These are phyloP conservation scores for Actinia tenebrosa DNA, from an alignment of 64 coral and sea anemone species.

Conservation along the genomic window DNA sequence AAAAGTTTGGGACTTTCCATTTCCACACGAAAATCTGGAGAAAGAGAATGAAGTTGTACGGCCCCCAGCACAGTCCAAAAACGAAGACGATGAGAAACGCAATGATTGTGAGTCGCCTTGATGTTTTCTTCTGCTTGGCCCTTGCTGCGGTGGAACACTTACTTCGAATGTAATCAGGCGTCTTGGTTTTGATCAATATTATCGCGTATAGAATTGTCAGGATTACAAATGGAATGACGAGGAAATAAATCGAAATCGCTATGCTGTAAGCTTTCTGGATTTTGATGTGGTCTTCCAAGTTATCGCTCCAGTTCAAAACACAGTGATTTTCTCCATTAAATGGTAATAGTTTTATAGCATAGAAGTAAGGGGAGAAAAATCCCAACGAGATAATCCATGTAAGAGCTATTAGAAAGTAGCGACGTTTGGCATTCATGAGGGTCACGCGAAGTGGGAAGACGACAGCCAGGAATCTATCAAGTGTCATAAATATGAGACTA, in stretches of 20 bases:
- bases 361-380: conserved; percentile 36
- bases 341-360: background rate
- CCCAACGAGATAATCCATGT: conserved; percentile 17
- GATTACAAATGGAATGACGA: conserved; percentile 16
- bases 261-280: background rate
- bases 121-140: conserved; percentile 15
- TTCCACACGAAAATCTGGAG: conserved; percentile 24
- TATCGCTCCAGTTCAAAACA: background rate
- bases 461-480: conserved; percentile 42
- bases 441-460: conserved; percentile 30
- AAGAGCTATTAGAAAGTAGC: background rate
- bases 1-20: background rate
- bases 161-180: background rate
- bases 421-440: conserved; percentile 8
- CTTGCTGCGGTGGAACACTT: background rate
- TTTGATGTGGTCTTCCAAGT: background rate
- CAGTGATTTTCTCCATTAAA: background rate
- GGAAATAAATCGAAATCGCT: conserved; percentile 10
- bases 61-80: conserved; percentile 16
- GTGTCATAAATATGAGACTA: conserved; percentile 20
- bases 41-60: conserved; percentile 9
- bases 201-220: conserved; percentile 21
- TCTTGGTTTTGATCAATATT: conserved; percentile 21
- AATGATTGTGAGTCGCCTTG: conserved; percentile 1
- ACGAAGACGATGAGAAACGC: conserved; percentile 25